Percentiles rank a stretch among this genome's conserved stretches.
phyloP scores from a whole-genome alignment of 2,797 vertebrate species.

The Borostomias antarcticus region DNA sequence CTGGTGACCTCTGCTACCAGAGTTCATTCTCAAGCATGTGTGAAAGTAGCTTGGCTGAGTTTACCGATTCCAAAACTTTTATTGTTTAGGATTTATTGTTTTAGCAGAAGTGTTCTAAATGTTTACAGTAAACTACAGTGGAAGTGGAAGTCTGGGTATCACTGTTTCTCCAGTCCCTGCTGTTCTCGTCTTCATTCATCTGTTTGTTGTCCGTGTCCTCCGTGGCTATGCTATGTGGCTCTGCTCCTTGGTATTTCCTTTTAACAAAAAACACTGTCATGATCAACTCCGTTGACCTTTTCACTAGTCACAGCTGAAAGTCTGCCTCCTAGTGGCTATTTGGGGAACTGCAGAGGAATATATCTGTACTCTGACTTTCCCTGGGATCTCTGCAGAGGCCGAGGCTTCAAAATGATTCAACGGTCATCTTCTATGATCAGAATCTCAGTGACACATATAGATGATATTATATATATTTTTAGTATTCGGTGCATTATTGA shows the following conservation, averaged over 20 bases:
- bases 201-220: conserved; percentile 6
- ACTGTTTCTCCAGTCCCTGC: background rate
- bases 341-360: conserved; percentile 18
- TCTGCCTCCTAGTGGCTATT: conserved; percentile 61
- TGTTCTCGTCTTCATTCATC: conserved; percentile 8
- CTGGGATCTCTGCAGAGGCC: background rate
- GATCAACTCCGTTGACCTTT: conserved; percentile 38
- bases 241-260: conserved; percentile 46
- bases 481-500: background rate
- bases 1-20: conserved; percentile 42
- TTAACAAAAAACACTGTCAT: conserved; percentile 17
- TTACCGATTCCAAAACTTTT: conserved; percentile 35
- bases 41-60: conserved; percentile 32
- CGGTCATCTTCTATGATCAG: too few relatives aligned
- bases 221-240: background rate
- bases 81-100: background rate
- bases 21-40: conserved; percentile 46
- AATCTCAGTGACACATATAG: too few relatives aligned
- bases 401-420: too few relatives aligned
- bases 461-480: too few relatives aligned
- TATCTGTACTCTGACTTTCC: background rate
- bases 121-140: conserved; percentile 7
- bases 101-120: conserved; percentile 10
- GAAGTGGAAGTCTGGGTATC: conserved; percentile 1
- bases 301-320: background rate